Base-by-base conservation (phyloP, 2,113 vertebrate genomes). In the Elachura formosa region DNA sequence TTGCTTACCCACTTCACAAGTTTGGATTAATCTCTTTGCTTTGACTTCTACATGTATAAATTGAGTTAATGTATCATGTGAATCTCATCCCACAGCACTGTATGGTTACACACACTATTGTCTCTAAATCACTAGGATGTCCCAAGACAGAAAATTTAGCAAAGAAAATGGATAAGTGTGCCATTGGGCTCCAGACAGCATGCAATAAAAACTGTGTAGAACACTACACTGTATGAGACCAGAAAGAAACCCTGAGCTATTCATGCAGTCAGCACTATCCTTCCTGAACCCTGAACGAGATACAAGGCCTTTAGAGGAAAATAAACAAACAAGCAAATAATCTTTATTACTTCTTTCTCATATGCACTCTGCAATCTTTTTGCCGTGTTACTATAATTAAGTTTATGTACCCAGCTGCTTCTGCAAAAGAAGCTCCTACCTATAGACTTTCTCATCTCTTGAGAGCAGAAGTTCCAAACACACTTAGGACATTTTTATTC, bases 211-310 rank as follows among this genome's bases (percentile, higher is more conserved):
- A 2, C 11, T 3, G 0, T 5, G 14, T 21, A 51, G 52, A 58
- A 54, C 4, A 2, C 29, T 33, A 34, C 29, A 55, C 1, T 83
- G 43, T 69, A 43, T 20, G 17, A 84, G n/a, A 76, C 26, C 38
- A 80, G 41, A 73, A 78, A 41, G 28, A 63, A 86, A 68, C 28
- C 28, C 24, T 84, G 63, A 73, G 8, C 12, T 71, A 34, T 38
- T 86, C 21, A 45, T 6, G 14, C 29, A 72, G n/a, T 36, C 55
- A 87, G 3, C 0, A 0, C 10, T 34, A 46, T 14, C 24, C 29
- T 56, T 68, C 45, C 45, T 20, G 31, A 40, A 43, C 43, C 21
- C 12, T 55, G 48, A 79, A 58, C 1, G 3, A 79, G 6, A 67
- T 2, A 48, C 8, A 68, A n/a, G 45, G 20, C 11, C 28, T 77